phyloP scores from a whole-genome alignment of 1,140 invertebrate species.

The Kradibia gibbosae region DNA sequence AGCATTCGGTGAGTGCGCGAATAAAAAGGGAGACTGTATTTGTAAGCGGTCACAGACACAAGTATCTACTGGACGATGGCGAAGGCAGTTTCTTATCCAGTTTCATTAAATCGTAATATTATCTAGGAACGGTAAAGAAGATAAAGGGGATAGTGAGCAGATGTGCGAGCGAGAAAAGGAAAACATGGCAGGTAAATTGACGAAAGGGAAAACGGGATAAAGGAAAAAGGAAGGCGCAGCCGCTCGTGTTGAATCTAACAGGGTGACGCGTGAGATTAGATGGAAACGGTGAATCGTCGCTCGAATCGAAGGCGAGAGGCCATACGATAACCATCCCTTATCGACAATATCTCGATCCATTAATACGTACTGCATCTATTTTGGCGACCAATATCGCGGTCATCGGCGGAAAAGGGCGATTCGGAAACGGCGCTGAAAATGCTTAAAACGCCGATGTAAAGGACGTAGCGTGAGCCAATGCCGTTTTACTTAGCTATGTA shows the following conservation, averaged over 20 bases:
- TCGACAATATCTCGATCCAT: constrained; percentile 32
- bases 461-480: background rate
- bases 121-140: background rate
- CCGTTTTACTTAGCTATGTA: no score
- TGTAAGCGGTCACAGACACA: background rate
- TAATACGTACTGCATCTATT: constrained; percentile 24
- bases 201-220: background rate
- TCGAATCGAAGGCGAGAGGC: constrained; percentile 12
- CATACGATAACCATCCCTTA: background rate
- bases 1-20: constrained; percentile 10
- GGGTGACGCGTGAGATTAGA: constrained; percentile 37
- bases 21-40: background rate
- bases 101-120: background rate
- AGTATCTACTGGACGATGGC: background rate
- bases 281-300: constrained; percentile 36
- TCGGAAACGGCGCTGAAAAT: background rate
- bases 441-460: background rate
- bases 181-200: no score
- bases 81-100: background rate
- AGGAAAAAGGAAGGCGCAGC: constrained; percentile 6
- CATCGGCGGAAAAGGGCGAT: background rate
- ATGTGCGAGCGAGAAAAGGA: background rate
- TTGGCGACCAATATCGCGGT: background rate
- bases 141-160: background rate
- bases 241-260: constrained; percentile 35